Evolutionary conservation across 2,888 invertebrate species (phyloP), one percentile per base, ranked within the genome.

Genomic region (Nomada fabriciana): DNA sequence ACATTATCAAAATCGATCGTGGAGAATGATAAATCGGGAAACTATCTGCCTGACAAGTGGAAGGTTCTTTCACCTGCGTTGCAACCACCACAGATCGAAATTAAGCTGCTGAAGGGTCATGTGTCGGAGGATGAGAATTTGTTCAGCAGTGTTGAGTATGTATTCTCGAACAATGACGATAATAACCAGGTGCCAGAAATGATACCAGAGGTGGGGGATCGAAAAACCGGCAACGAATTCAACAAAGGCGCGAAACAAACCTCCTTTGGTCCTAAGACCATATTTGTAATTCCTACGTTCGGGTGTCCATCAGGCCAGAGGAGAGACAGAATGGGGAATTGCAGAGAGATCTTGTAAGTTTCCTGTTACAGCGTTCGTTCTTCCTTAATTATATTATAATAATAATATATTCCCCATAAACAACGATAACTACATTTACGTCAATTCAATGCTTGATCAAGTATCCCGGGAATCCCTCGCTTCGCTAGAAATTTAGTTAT

Each of bases 341-440:
- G 85, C 59, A 82, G 70, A 36, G 23, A 65, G 0, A 7, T 76
- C 13, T 60, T 76, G 81, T 81, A 9, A 81, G 84, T 81, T 1
- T 52, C n/a, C 4, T 11, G 47, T 15, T 47, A 47, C 13, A 1
- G 11, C 47, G 7, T 36, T 36, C 7, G 11, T 20, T 57, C 2
- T 2, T 25, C 23, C 3, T 25, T 57, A 1, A 57, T 57, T n/a
- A n/a, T n/a, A n/a, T n/a, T n/a, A n/a, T n/a, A n/a, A n/a, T n/a
- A n/a, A n/a, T n/a, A n/a, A n/a, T n/a, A n/a, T n/a, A n/a, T n/a
- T n/a, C n/a, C n/a, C 29, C 29, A 5, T 29, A 0, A 29, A 29
- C 29, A 29, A 29, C 29, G 36, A 7, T 36, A 1, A 5, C 5
- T 36, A 36, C 36, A 36, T 36, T 36, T 36, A 36, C 36, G 36